phyloP scores from a whole-genome alignment of 2,797 vertebrate species.

The Microtus obscurus region DNA sequence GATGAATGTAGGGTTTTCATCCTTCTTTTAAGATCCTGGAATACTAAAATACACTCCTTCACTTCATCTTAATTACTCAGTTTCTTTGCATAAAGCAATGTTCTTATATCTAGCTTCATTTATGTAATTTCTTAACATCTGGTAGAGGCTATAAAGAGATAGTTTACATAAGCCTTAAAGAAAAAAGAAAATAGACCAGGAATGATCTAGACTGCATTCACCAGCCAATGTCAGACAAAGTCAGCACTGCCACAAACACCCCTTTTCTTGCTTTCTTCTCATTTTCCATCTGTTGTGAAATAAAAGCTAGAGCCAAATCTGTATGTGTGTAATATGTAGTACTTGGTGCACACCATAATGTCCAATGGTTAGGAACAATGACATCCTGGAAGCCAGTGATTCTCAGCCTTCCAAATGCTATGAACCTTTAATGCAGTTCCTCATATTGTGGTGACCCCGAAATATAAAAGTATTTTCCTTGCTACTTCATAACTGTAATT shows the following conservation, averaged over 20 bases:
- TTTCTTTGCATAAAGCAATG: constrained; percentile 38
- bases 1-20: constrained; percentile 30
- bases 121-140: constrained; percentile 63
- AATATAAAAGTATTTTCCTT: neutral
- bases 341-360: neutral
- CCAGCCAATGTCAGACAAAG: constrained; percentile 17
- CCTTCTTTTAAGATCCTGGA: constrained; percentile 5
- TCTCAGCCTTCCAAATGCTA: neutral
- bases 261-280: neutral
- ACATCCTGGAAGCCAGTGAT: neutral
- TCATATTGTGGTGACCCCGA: neutral
- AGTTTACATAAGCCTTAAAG: constrained; percentile 59
- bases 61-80: constrained; percentile 48
- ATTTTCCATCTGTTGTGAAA: neutral
- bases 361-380: neutral
- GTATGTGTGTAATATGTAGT: neutral
- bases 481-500: neutral
- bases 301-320: neutral
- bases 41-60: constrained; percentile 37
- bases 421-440: neutral
- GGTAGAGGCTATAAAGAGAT: constrained; percentile 62
- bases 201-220: constrained; percentile 32
- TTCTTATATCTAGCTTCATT: constrained; percentile 56
- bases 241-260: neutral
- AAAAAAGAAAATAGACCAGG: constrained; percentile 55